Conservation (phyloP, 2,113 vertebrate species). For the Haliaeetus leucogaster region DNA sequence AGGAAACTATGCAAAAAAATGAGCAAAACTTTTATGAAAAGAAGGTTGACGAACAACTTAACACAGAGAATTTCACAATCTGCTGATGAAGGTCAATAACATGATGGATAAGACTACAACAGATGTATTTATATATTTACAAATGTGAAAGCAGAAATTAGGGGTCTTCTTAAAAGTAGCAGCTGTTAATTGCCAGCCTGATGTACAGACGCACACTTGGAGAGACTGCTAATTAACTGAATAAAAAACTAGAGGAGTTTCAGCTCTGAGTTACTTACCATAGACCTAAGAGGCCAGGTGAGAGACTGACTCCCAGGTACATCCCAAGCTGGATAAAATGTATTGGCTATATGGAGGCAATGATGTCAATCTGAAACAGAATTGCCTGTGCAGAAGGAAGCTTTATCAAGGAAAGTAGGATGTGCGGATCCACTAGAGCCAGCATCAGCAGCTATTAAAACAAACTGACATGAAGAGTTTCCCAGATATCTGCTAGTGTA, state of each 20-base stretch:
- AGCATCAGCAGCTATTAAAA: background rate
- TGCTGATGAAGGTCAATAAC: slow-evolving; percentile 17
- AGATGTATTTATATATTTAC: slow-evolving; percentile 4
- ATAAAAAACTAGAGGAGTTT: background rate
- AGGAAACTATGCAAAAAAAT: background rate
- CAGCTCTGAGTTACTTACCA: background rate
- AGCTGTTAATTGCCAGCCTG: slow-evolving; percentile 32
- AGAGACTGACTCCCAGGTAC: background rate
- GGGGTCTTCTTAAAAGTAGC: background rate
- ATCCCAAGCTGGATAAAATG: background rate
- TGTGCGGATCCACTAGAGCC: background rate
- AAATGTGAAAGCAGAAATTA: slow-evolving; percentile 24
- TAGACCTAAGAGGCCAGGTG: background rate
- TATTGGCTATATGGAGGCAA: background rate
- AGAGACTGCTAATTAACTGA: slow-evolving; percentile 7
- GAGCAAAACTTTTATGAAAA: background rate
- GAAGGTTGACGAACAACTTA: background rate
- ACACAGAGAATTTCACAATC: background rate
- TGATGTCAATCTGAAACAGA: background rate
- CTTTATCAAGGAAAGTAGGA: background rate
- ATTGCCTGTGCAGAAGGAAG: background rate
- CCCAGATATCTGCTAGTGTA: background rate
- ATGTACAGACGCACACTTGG: background rate
- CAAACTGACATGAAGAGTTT: background rate
- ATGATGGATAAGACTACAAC: background rate